Base-by-base conservation (phyloP, 2,797 vertebrate genomes). In the Sebastolobus alascanus region DNA sequence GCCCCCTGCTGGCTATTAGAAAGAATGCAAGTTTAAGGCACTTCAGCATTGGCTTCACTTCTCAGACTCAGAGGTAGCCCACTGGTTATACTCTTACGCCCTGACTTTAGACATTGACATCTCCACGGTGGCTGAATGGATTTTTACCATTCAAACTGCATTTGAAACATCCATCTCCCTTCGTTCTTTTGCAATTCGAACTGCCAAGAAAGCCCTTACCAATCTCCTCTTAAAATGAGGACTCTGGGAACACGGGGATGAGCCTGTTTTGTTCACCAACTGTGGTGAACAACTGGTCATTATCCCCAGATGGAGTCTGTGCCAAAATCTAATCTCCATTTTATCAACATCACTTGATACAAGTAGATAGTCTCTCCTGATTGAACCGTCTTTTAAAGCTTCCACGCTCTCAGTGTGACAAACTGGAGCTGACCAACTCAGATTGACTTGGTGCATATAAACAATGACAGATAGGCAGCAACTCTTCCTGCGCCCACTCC, bases 381-480 rank as follows among this genome's bases (percentile, higher is more conserved):
- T 56, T 82, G 63, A 85, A 76, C 75, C 65, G 79, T 77, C 79
- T 76, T 74, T 72, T 77, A 60, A 73, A 73, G 35, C 22, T 73
- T 18, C 13, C 13, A 8, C 46, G 55, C 52, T 83, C 66, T 59
- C 58, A 2, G 60, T 40, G 75, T 59, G 80, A 87, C 84, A 71
- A 83, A 82, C 68, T 31, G 66, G n/a, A 69, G 31, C 73, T 38
- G 81, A 73, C 65, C 12, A 27, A 75, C 71, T 82, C 84, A 63
- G 68, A 59, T 20, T 22, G 64, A 67, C 73, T 80, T 38, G 37
- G 20, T 55, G 31, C 54, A 78, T 78, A 60, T 71, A 73, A 89
- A 84, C 73, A 38, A 84, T 84, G 74, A 89, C 67, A 77, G 80
- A 88, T 68, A 77, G 68, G 83, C 60, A 59, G 52, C 40, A 79